Conservation (phyloP, 30 jellyfish, hydroid and myxozoan genomes). For the Aurelia coerulea region DNA sequence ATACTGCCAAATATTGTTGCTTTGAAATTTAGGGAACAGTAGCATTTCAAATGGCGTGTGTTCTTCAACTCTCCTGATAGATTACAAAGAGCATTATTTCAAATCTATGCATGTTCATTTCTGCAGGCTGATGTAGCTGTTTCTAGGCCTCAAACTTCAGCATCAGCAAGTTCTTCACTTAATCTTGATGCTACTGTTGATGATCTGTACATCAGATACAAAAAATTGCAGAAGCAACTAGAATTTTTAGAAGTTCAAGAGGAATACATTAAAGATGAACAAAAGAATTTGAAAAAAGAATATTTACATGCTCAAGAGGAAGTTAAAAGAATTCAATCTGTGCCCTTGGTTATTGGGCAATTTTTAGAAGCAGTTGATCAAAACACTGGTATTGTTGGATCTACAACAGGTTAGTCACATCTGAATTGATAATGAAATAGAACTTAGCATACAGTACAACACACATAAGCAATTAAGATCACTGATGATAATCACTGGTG, state of each 20-base stretch:
- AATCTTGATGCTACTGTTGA: slow-evolving; percentile 70
- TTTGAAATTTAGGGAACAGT: no score
- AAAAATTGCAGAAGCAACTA: slow-evolving; percentile 84
- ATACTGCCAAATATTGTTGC: no score
- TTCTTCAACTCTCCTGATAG: no score
- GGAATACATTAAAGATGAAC: slow-evolving; percentile 96
- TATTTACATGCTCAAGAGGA: slow-evolving; percentile 97
- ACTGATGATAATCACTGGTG: no score
- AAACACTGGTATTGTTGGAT: slow-evolving; percentile 96
- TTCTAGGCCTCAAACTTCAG: slow-evolving; percentile 72
- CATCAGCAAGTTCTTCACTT: slow-evolving; percentile 40
- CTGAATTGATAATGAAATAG: no score
- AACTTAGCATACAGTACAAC: no score
- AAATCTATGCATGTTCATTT: background rate
- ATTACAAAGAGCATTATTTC: background rate
- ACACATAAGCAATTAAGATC: no score
- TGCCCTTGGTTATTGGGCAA: slow-evolving; percentile 98
- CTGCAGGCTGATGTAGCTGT: slow-evolving; percentile 60
- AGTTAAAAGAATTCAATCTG: slow-evolving; percentile 92
- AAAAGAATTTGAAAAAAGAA: slow-evolving; percentile 87
- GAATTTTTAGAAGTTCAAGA: slow-evolving; percentile 95
- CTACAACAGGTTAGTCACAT: slow-evolving; percentile 84
- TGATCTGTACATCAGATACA: slow-evolving; percentile 86
- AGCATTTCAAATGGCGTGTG: no score
- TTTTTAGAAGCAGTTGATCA: slow-evolving; percentile 96